Conservation (phyloP, 1,140 invertebrate genomes). For the Procambarus virginalis region DNA sequence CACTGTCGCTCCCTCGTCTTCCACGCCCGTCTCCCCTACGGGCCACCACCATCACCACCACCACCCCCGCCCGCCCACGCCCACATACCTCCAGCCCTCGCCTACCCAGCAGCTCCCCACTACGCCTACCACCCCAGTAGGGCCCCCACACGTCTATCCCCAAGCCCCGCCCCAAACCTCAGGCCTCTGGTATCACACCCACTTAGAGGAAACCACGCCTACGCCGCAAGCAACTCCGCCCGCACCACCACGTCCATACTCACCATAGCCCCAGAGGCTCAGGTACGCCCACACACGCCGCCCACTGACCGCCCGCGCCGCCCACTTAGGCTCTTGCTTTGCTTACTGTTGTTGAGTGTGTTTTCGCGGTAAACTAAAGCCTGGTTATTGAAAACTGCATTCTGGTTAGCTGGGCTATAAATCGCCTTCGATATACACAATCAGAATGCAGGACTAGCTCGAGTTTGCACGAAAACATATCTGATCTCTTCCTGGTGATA, state of each 20-base stretch:
- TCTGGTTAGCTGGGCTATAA: background rate
- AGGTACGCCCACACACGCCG: slow-evolving; percentile 61
- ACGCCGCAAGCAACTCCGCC: slow-evolving; percentile 47
- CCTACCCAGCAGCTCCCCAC: slow-evolving; percentile 49
- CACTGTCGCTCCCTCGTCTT: slow-evolving; percentile 10
- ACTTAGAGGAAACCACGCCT: slow-evolving; percentile 46
- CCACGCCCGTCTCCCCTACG: slow-evolving; percentile 26
- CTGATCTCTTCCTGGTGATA: background rate
- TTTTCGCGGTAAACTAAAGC: slow-evolving; percentile 11
- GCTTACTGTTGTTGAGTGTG: slow-evolving; percentile 2
- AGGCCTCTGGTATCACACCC: slow-evolving; percentile 60
- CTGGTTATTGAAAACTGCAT: background rate
- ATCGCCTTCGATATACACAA: background rate
- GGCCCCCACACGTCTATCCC: slow-evolving; percentile 40
- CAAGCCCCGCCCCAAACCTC: slow-evolving; percentile 58
- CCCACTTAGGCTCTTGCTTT: slow-evolving; percentile 27
- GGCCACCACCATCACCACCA: slow-evolving; percentile 31
- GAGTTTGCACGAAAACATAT: background rate
- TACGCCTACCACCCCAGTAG: slow-evolving; percentile 45
- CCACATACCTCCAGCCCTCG: slow-evolving; percentile 56
- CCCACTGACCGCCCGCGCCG: slow-evolving; percentile 30
- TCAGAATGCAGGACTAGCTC: background rate
- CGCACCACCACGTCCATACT: slow-evolving; percentile 50
- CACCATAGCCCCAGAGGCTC: slow-evolving; percentile 54
- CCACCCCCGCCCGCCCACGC: slow-evolving; percentile 39